Conservation (phyloP, 2,888 invertebrate genomes). For the Hemistola chrysoprasaria region DNA sequence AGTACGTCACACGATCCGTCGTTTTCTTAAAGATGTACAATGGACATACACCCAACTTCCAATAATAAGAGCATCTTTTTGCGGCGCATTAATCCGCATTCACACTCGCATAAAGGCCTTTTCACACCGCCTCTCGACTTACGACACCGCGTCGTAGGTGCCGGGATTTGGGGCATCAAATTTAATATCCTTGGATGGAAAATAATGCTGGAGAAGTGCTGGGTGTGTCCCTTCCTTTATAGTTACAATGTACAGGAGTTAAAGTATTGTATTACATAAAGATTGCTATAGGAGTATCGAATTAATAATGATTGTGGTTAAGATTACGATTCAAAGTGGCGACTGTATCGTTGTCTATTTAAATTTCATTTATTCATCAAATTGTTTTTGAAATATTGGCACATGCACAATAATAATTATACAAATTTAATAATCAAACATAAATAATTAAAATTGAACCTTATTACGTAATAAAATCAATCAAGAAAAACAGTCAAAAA, state of each 20-base stretch:
- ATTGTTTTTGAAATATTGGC: too few species aligned
- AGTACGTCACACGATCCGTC: too few species aligned
- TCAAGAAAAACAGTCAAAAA: too few species aligned
- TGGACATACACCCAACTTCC: constrained; percentile 19
- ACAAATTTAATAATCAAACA: too few species aligned
- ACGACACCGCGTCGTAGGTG: constrained; percentile 31
- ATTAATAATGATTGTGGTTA: too few species aligned
- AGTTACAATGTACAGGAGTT: constrained; percentile 16
- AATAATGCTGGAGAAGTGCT: constrained; percentile 34
- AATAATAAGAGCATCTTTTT: constrained; percentile 36
- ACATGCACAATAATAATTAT: too few species aligned
- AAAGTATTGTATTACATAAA: constrained; percentile 7
- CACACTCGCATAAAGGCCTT: constrained; percentile 32
- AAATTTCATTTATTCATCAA: too few species aligned
- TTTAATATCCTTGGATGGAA: constrained; percentile 30
- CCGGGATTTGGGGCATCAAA: constrained; percentile 34
- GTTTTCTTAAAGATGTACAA: constrained; percentile 2
- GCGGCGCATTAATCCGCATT: constrained; percentile 42
- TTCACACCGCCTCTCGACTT: constrained; percentile 32
- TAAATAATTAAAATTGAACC: too few species aligned
- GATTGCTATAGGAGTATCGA: neutral
- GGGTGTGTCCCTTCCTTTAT: constrained; percentile 18
- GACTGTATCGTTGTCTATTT: too few species aligned
- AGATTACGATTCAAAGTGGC: too few species aligned
- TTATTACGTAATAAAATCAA: too few species aligned